These are phyloP conservation scores for Podarcis lilfordi DNA, from an alignment of 2,797 vertebrate genomes.

Conservation along the genomic window DNA sequence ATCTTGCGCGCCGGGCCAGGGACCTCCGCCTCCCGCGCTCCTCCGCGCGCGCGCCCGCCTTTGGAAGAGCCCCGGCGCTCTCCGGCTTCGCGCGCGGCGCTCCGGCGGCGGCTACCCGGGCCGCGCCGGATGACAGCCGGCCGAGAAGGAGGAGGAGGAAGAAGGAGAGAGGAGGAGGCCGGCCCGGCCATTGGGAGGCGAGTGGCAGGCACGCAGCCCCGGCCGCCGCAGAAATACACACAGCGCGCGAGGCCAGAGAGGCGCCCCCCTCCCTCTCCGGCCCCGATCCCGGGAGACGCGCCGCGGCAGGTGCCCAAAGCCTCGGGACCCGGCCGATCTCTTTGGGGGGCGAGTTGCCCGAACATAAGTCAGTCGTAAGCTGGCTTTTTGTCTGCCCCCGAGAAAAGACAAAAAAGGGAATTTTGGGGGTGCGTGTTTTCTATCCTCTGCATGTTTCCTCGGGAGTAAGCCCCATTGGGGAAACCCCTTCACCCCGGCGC, in stretches of 20 bases:
- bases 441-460: background rate
- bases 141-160: background rate
- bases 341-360: no score
- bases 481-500: no score
- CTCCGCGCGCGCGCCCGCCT: background rate
- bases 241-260: constrained; percentile 3
- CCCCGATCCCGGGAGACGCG: background rate
- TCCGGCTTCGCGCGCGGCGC: background rate
- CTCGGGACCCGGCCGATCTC: no score
- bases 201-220: constrained; percentile 65
- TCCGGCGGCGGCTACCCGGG: background rate
- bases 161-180: background rate
- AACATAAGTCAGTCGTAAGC: no score
- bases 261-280: no score
- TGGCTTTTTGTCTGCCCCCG: no score
- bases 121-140: background rate
- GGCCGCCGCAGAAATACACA: constrained; percentile 27
- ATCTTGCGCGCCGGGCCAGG: background rate
- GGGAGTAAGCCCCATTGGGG: background rate
- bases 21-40: background rate
- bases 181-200: constrained; percentile 53
- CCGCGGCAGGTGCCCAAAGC: constrained; percentile 74
- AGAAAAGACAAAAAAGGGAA: no score
- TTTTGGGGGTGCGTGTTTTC: background rate
- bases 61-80: background rate